phyloP scores from a whole-genome alignment of 92 coral and sea anemone species.

The Desmophyllum pertusum region DNA sequence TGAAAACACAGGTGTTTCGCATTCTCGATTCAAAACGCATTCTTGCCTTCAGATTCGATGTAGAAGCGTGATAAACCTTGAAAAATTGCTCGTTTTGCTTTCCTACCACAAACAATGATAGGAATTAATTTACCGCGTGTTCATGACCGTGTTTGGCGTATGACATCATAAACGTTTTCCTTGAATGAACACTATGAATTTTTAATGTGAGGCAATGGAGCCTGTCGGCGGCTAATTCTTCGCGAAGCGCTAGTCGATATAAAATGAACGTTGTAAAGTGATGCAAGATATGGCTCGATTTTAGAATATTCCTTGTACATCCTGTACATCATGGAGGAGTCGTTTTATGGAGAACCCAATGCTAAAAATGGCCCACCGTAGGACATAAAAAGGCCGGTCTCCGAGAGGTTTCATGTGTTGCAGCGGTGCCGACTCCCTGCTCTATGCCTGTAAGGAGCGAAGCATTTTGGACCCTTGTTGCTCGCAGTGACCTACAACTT shows the following conservation, averaged over 20 bases:
- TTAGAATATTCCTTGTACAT: not conserved
- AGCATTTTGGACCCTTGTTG: constrained; percentile 28
- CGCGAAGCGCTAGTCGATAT: not conserved
- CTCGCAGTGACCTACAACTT: not conserved
- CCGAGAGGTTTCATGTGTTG: constrained; percentile 32
- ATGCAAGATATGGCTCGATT: not conserved
- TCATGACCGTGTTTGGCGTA: constrained; percentile 64
- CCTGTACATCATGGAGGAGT: not conserved
- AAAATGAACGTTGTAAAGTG: not conserved
- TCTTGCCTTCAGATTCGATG: not conserved
- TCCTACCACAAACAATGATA: not conserved
- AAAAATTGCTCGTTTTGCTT: not conserved
- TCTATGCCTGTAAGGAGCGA: constrained; percentile 37
- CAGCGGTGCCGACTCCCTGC: constrained; percentile 20
- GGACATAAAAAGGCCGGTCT: constrained; percentile 2
- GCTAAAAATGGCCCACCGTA: not conserved
- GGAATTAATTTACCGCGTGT: constrained; percentile 9
- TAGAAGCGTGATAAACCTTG: not conserved
- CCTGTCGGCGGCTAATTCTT: not conserved
- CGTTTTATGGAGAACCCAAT: constrained; percentile 10
- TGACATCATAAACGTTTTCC: constrained; percentile 88
- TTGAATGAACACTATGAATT: constrained; percentile 77
- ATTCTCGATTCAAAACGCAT: not conserved
- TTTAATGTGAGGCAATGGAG: constrained; percentile 65
- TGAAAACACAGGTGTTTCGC: not conserved